These are phyloP conservation scores for Myopa testacea DNA, from an alignment of 2,888 invertebrate genomes.

Conservation along the genomic window DNA sequence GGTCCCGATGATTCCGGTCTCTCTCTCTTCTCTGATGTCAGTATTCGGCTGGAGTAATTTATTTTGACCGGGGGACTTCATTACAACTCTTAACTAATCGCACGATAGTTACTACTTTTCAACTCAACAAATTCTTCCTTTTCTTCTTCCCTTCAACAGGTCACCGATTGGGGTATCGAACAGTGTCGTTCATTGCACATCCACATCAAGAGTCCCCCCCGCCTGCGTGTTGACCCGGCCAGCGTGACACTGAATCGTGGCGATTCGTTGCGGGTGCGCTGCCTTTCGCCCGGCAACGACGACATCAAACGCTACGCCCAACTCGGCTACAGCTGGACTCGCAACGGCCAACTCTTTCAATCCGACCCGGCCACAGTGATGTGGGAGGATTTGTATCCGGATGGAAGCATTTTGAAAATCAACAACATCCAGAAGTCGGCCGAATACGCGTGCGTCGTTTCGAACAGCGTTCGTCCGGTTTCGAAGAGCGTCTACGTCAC, in stretches of 20 bases:
- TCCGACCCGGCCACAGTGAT: conserved; percentile 81
- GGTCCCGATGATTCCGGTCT: too few species aligned
- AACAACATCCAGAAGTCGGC: conserved; percentile 83
- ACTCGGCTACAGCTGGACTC: conserved; percentile 86
- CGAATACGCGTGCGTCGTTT: conserved; percentile 81
- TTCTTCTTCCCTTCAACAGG: conserved; percentile 68
- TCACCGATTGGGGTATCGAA: conserved; percentile 75
- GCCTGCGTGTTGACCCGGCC: conserved; percentile 75
- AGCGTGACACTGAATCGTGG: conserved; percentile 74
- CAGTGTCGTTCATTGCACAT: conserved; percentile 75
- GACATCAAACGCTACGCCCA: conserved; percentile 72
- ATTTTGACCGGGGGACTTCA: too few species aligned
- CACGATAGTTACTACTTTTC: background rate
- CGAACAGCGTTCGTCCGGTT: conserved; percentile 70
- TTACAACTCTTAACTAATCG: too few species aligned
- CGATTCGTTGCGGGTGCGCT: conserved; percentile 69
- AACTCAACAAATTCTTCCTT: background rate
- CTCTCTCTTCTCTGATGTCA: too few species aligned
- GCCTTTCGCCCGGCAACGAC: conserved; percentile 76
- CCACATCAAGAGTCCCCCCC: conserved; percentile 73
- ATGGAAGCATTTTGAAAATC: conserved; percentile 84
- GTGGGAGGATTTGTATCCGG: conserved; percentile 87
- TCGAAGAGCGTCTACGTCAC: conserved; percentile 76
- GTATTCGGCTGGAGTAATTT: too few species aligned
- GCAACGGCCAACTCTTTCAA: conserved; percentile 80